Evolutionary conservation across 1,140 invertebrate species (phyloP).

Genomic region (Apis dorsata): DNA sequence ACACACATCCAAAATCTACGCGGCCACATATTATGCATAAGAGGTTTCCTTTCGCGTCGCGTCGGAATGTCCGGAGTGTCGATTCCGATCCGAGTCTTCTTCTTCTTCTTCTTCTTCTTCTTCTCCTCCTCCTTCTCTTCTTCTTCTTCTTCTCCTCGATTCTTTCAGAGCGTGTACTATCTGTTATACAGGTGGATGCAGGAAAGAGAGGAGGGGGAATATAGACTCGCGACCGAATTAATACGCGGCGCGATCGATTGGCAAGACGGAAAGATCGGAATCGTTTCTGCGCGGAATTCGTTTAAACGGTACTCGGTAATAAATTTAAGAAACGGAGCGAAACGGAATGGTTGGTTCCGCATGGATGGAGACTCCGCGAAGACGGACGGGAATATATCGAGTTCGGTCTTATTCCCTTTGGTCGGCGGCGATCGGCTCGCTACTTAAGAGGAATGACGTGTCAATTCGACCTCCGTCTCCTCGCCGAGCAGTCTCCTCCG

Average conservation of each 20-base stretch:
- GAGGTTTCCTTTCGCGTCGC: not conserved
- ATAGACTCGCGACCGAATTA: slow-evolving; percentile 2
- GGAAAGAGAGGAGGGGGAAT: not conserved
- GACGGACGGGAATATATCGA: slow-evolving; percentile 12
- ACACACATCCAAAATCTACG: slow-evolving; percentile 27
- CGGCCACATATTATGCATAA: not conserved
- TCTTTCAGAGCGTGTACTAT: not conserved
- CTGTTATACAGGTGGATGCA: not conserved
- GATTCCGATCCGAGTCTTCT: too few relatives aligned
- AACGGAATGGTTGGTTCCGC: not conserved
- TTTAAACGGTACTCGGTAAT: not conserved
- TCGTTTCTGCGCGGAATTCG: not conserved
- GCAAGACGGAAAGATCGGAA: too few relatives aligned
- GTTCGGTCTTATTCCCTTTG: slow-evolving; percentile 53
- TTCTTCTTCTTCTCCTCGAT: not conserved
- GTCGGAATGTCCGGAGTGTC: too few relatives aligned
- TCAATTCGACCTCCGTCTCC: slow-evolving; percentile 44
- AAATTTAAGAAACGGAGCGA: not conserved
- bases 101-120: too few relatives aligned
- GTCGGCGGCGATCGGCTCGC: slow-evolving; percentile 53
- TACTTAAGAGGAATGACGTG: slow-evolving; percentile 61
- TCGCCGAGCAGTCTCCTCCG: too few relatives aligned
- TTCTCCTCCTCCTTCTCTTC: too few relatives aligned
- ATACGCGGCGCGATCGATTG: slow-evolving; percentile 1
- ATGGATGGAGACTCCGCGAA: too few relatives aligned